Evolutionary conservation across 2,113 vertebrate genomes (phyloP), one percentile per base, ranked within the genome.

Genomic region (Pelobates fuscus): DNA sequence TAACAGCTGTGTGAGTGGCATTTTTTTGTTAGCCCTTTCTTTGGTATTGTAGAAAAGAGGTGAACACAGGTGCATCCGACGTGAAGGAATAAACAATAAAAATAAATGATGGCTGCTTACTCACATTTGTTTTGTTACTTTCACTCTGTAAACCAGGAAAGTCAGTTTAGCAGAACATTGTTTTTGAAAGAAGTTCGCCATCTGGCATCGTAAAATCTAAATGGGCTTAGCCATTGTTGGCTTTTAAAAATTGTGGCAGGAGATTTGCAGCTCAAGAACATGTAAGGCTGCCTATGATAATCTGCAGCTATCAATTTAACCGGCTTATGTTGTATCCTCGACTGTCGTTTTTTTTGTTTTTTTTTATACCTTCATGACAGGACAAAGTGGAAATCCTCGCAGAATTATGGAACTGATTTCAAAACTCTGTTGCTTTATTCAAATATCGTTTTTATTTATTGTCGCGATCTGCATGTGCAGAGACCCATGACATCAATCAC

Each of bases 191-290:
- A 67, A 67, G 72, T 63, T 60, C 60, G 72, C 72, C 72, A 76
- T 76, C 72, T 76, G 72, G 63, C 63, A 41, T 43, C 72, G 67
- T 76, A 67, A 76, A 76, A 76, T 30, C 72, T n/a, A 59, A 67
- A 76, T 60, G 72, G 72, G 32, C 25, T 67, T 54, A 67, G 72
- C 23, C 37, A 59, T 76, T 76, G 29, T 75, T 32, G 63, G 63
- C 32, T 37, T 67, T 66, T 67, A 59, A 37, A 65, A 30, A 41
- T 41, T 44, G 52, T 11, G 26, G 44, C 20, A 24, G 21, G 63
- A 67, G 64, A 67, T 76, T 76, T 67, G 72, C 55, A 67, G 25
- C 65, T 26, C 32, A 23, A 67, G 23, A 46, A 76, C 29, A 54
- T n/a, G 30, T 59, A 41, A 76, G 62, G 55, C 26, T 59, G 55